Percentiles rank a stretch among this genome's conserved stretches.
These are phyloP conservation scores for Sisyra nigra DNA, from an alignment of 2,888 invertebrate species.

Conservation along the genomic window DNA sequence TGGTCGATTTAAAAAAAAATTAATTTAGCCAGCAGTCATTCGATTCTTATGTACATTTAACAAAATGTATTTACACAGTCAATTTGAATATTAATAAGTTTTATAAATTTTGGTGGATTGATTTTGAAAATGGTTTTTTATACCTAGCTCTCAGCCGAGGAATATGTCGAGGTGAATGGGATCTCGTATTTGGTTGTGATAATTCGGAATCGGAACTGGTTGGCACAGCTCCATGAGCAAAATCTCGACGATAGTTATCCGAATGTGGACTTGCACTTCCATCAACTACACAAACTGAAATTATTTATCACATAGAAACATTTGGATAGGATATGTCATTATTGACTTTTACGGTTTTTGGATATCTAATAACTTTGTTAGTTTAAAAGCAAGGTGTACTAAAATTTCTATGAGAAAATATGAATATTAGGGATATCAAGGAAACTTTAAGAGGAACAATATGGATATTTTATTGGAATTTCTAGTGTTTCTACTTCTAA, in stretches of 20 bases:
- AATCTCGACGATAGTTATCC: slow-evolving; percentile 57
- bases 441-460: too few species aligned
- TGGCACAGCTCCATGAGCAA: slow-evolving; percentile 44
- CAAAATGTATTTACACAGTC: background rate
- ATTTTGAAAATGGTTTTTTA: slow-evolving; percentile 3
- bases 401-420: too few species aligned
- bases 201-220: slow-evolving; percentile 36
- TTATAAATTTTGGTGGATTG: background rate
- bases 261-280: slow-evolving; percentile 23
- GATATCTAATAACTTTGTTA: too few species aligned
- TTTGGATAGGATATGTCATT: too few species aligned
- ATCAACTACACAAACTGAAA: slow-evolving; percentile 6
- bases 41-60: background rate
- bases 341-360: too few species aligned
- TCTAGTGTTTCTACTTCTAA: too few species aligned
- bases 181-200: slow-evolving; percentile 20
- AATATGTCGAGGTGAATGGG: slow-evolving; percentile 17
- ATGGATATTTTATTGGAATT: too few species aligned
- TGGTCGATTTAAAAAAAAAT: too few species aligned
- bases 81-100: background rate
- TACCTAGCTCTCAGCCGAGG: slow-evolving; percentile 9
- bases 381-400: too few species aligned
- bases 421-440: too few species aligned
- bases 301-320: too few species aligned
- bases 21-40: background rate